Evolutionary conservation across 1,140 invertebrate genomes (phyloP), one percentile per base, ranked within the genome.

Genomic region (Piezodorus guildinii): DNA sequence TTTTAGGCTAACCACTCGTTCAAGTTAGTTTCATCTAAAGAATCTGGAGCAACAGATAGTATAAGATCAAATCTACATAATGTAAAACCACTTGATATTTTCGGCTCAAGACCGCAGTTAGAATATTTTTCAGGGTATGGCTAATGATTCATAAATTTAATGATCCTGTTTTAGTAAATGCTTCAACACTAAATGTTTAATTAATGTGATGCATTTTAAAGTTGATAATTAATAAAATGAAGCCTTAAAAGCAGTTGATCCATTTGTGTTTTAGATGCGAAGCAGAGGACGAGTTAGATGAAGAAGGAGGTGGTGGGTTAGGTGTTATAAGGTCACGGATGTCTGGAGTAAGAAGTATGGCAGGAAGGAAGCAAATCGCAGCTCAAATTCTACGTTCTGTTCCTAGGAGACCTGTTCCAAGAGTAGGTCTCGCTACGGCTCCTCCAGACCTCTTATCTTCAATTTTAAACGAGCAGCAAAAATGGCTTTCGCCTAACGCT

Each of bases 381-480:
- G 63, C 63, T 34, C 63, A 60, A 39, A n/a, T 64, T n/a, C 16
- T 64, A 2, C 59, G 44, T 27, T 45, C 54, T 14, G 6, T 19
- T 23, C 51, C 52, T 30, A 39, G 49, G 3, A 52, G 65, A 23
- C 43, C 65, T 21, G 59, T 23, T 15, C 54, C 62, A 56, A 59
- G 23, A 8, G 45, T 63, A 17, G 52, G 34, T 14, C 14, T 44
- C 10, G 39, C 61, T 8, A 17, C 34, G 19, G 39, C 65, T 27
- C 60, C 67, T 56, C 56, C 56, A 15, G 51, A 62, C 21, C 12
- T 66, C 9, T 39, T 66, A 34, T 64, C 63, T 23, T 59, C 69
- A 1, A 68, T 70, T 43, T 68, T 73, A 54, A 64, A 66, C 56
- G 71, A 72, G 30, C 69, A 73, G 63, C 71, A 73, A 52, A 70